Evolutionary conservation across 2,797 vertebrate species (phyloP).

Genomic region (Hydrophis major): DNA sequence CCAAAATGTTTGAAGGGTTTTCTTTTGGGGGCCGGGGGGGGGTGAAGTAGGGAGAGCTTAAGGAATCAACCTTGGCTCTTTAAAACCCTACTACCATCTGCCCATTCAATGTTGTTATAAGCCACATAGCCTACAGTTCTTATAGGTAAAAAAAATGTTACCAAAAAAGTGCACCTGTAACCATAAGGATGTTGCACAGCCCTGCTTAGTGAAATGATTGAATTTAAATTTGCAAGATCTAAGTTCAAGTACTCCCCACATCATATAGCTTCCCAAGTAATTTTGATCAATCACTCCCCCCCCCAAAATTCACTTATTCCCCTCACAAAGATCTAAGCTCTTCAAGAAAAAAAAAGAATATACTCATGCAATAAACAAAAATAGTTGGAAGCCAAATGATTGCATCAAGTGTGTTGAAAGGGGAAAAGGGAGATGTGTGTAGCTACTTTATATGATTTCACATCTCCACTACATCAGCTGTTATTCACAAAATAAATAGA

Average conservation of each 20-base stretch:
- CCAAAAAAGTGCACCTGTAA: neutral
- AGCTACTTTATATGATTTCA: neutral
- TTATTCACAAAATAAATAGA: too few relatives aligned
- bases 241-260: neutral
- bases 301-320: neutral
- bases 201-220: neutral
- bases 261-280: neutral
- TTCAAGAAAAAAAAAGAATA: neutral
- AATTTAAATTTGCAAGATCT: neutral
- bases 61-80: neutral
- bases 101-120: neutral
- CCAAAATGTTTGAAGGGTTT: neutral
- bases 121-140: neutral
- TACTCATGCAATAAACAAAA: neutral
- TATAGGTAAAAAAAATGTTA: neutral
- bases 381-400: neutral
- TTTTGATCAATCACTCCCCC: neutral
- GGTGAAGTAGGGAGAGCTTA: neutral
- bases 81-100: neutral
- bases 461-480: neutral
- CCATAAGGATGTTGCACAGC: neutral
- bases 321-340: neutral
- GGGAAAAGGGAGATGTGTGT: neutral
- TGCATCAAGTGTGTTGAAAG: neutral
- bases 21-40: too few relatives aligned